Percentiles rank a stretch among this genome's conserved stretches.
Evolutionary conservation across 2,113 vertebrate genomes (phyloP).

Genomic region (Oncorhynchus kisutch): DNA sequence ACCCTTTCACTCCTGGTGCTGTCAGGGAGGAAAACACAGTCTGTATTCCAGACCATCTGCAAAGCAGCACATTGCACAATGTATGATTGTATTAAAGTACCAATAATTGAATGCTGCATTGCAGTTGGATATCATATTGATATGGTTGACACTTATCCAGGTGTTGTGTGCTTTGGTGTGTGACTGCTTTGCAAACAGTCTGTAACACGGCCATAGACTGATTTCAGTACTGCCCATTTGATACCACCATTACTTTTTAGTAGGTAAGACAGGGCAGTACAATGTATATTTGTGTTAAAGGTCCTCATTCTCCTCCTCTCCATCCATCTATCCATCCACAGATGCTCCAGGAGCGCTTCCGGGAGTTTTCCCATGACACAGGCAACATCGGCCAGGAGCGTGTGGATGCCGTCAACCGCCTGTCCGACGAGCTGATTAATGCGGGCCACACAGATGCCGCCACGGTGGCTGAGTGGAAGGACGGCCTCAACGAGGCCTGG

Average conservation of each 20-base stretch:
- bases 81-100: too few relatives aligned
- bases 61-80: too few relatives aligned
- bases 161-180: background rate
- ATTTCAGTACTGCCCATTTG: too few relatives aligned
- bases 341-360: conserved; percentile 97
- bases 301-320: background rate
- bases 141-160: background rate
- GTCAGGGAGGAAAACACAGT: too few relatives aligned
- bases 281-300: background rate
- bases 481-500: conserved; percentile 97
- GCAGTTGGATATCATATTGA: background rate
- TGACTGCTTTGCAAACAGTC: background rate
- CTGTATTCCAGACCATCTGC: too few relatives aligned
- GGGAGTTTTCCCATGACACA: conserved; percentile 93
- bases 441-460: conserved; percentile 90
- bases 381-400: conserved; percentile 96
- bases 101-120: too few relatives aligned
- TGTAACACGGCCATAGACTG: background rate
- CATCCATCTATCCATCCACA: conserved; percentile 45
- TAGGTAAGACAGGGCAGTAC: too few relatives aligned
- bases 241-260: too few relatives aligned
- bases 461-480: conserved; percentile 97
- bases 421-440: conserved; percentile 94
- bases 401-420: conserved; percentile 88
- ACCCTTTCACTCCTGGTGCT: too few relatives aligned